phyloP scores from a whole-genome alignment of 2,888 invertebrate genomes.

The Venusia cambrica region DNA sequence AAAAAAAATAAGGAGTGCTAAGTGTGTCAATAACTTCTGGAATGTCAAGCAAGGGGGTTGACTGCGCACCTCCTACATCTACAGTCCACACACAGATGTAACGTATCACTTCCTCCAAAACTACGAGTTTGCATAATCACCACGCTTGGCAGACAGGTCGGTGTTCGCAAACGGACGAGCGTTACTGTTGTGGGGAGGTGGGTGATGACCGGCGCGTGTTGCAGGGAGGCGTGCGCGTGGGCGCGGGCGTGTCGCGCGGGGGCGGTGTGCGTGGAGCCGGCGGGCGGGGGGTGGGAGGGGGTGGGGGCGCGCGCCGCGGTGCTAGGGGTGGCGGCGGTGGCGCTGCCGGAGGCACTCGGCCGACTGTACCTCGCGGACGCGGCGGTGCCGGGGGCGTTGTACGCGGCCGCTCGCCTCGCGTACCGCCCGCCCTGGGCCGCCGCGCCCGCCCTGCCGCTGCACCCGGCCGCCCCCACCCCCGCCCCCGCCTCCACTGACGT shows the following conservation, averaged over 20 bases:
- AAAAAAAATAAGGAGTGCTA: no score
- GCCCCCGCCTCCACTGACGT: constrained; percentile 47
- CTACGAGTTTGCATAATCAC: no score
- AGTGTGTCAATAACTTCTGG: no score
- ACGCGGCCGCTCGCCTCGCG: constrained; percentile 86
- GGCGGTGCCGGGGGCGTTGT: constrained; percentile 87
- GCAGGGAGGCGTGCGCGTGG: constrained; percentile 80
- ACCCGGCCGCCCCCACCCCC: constrained; percentile 62
- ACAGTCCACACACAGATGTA: no score
- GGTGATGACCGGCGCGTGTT: constrained; percentile 18
- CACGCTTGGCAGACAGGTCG: no score
- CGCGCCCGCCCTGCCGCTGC: constrained; percentile 60
- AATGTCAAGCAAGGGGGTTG: no score
- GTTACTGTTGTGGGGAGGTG: constrained; percentile 37
- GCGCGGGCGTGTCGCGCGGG: constrained; percentile 63
- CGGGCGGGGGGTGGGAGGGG: constrained; percentile 69
- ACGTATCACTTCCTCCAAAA: no score
- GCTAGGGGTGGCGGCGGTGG: constrained; percentile 63
- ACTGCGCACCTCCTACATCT: no score
- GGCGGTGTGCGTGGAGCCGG: constrained; percentile 81
- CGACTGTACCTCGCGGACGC: constrained; percentile 92
- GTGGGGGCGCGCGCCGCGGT: constrained; percentile 40
- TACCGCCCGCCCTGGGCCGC: constrained; percentile 91
- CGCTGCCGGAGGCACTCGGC: constrained; percentile 44
- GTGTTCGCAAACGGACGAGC: no score